Evolutionary conservation across 2,113 vertebrate genomes (phyloP), one percentile per base, ranked within the genome.

Genomic region (Myanophis thanlyinensis): DNA sequence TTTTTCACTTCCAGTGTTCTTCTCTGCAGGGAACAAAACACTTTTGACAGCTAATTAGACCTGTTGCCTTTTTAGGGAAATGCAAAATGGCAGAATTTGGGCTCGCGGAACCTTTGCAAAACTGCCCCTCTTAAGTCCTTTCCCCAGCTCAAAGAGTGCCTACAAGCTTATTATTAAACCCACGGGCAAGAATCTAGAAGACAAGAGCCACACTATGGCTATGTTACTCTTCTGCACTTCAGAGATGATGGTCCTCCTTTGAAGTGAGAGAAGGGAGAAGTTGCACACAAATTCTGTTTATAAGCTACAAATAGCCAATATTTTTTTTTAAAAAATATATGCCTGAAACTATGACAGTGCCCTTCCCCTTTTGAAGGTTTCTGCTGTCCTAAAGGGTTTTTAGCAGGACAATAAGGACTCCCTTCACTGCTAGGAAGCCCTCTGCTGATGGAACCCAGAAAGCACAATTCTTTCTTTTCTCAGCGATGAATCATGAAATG

Each of bases 231-330:
- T 20, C 1, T 25, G 62, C 59, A 10, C 48, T 46, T 30, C 51
- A 62, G 52, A 44, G 30, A 40, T 35, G 84, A 3, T 23, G n/a
- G n/a, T n/a, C n/a, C 80, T 91, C 87, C 54, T 27, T 30, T 0
- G 86, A 95, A 91, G 62, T 87, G 87, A 92, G 93, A 95, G 91
- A 94, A 94, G 93, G 94, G 93, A 94, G 88, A 90, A 93, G 90
- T 91, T 92, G 94, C 84, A 89, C 13, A 80, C 22, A 48, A 30
- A 88, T 49, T 1, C 1, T 48, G 46, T 85, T 94, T 91, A 18
- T 94, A 95, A 88, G 94, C 93, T 94, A 88, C 91, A 67, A 49
- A 94, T 87, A 56, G 92, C 54, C 46, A 87, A 0, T 0, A 13
- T 18, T 35, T 44, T 40, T 35, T n/a, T 40, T 0, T 10, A 59